Base-by-base conservation (phyloP, 2,888 invertebrate species). In the Alentia gelatinosa region DNA sequence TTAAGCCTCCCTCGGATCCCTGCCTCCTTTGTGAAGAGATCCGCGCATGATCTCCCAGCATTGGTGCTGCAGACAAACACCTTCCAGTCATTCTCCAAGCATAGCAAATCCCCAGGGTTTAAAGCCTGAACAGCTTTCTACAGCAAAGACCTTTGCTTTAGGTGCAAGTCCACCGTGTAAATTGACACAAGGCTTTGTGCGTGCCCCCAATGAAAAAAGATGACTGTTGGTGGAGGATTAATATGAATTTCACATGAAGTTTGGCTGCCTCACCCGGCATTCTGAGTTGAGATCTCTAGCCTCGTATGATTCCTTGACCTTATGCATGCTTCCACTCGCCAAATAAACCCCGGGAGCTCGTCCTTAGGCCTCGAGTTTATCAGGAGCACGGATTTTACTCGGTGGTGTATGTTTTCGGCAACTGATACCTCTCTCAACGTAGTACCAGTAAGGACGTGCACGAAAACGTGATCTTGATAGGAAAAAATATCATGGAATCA, bases 171-270 rank as follows among this genome's bases (percentile, higher is more conserved):
- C 47, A n/a, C 47, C n/a, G 63, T 15, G n/a, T n/a, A 63, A 63
- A 63, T 63, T 63, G 63, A 63, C 63, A 23, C 26, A n/a, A n/a
- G n/a, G 15, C 63, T 63, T n/a, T 63, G n/a, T 63, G 63, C 63
- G n/a, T 63, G 23, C n/a, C 63, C 5, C 15, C 63, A 63, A 63
- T 63, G n/a, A 63, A n/a, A 63, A 63, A 63, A 63, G n/a, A n/a
- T 23, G 63, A n/a, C 63, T 63, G 63, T 63, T 63, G 63, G 63
- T n/a, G 5, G n/a, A n/a, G n/a, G 63, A 63, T 63, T 63, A 63
- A 63, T 63, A 63, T 63, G 63, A 63, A 63, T 63, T 63, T 63
- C 63, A 63, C 63, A 63, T 63, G 63, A 63, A 63, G 63, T 5
- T n/a, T 63, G 63, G 63, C n/a, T 63, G 63, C 63, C 12, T 63